These are phyloP conservation scores for Tragelaphus oryx DNA, from an alignment of 2,797 vertebrate genomes.

Conservation along the genomic window DNA sequence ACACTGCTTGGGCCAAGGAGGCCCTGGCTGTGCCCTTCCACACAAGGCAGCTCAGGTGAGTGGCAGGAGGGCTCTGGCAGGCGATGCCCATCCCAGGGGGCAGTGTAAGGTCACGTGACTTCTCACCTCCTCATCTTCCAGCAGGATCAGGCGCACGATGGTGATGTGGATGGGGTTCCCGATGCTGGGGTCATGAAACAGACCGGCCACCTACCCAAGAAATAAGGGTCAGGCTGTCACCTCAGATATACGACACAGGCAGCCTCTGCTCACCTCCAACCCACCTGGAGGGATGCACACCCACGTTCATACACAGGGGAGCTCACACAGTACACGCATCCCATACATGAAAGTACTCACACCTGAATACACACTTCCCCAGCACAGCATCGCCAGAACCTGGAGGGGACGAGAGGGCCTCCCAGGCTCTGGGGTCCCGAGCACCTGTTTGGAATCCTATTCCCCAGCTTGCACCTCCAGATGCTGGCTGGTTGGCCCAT, in stretches of 20 bases:
- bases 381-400: background rate
- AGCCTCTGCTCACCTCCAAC: background rate
- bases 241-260: rapidly evolving
- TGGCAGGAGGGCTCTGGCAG: background rate
- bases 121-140: slow-evolving; percentile 94
- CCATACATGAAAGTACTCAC: rapidly evolving
- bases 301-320: rapidly evolving
- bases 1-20: too few species aligned
- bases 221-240: background rate
- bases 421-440: background rate
- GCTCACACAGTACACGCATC: rapidly evolving
- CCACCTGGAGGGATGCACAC: too few species aligned
- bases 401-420: background rate
- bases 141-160: slow-evolving; percentile 92
- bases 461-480: background rate
- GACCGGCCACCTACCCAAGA: slow-evolving; percentile 90
- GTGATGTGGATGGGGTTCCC: slow-evolving; percentile 96
- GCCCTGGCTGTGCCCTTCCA: background rate
- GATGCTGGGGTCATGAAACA: slow-evolving; percentile 94
- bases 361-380: background rate
- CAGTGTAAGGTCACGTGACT: rapidly evolving
- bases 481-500: background rate
- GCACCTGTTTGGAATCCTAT: background rate
- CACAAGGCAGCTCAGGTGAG: background rate
- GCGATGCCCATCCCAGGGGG: background rate